phyloP scores from a whole-genome alignment of 2,797 vertebrate genomes.

The Tapirus indicus region DNA sequence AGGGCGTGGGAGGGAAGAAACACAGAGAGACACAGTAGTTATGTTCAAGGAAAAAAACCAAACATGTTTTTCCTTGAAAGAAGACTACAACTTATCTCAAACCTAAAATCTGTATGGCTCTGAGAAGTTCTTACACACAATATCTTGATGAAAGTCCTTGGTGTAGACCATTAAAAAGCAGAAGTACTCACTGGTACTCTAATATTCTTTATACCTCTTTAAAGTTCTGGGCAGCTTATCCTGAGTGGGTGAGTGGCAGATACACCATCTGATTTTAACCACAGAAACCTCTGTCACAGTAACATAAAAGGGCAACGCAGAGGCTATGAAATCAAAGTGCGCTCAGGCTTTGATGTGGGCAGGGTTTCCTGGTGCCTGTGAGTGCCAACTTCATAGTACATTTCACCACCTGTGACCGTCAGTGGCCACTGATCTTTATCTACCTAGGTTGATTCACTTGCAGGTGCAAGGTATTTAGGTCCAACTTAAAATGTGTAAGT shows the following conservation, averaged over 20 bases:
- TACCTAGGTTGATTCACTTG: constrained; percentile 12
- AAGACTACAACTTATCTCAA: constrained; percentile 20
- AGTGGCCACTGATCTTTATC: constrained; percentile 30
- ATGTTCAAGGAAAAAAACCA: background rate
- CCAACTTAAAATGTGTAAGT: background rate
- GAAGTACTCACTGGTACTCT: background rate
- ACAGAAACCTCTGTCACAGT: constrained; percentile 74
- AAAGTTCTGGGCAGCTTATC: constrained; percentile 57
- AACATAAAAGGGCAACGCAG: constrained; percentile 63
- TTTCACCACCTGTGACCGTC: constrained; percentile 38
- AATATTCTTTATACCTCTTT: background rate
- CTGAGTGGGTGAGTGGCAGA: constrained; percentile 43
- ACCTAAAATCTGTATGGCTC: background rate
- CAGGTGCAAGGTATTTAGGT: background rate
- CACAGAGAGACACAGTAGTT: background rate
- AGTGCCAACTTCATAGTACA: constrained; percentile 33
- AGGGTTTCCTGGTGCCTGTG: constrained; percentile 17
- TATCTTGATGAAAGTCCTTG: background rate
- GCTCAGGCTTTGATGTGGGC: constrained; percentile 77
- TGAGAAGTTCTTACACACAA: background rate
- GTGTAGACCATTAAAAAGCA: background rate
- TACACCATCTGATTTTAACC: constrained; percentile 68
- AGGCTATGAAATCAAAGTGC: constrained; percentile 67
- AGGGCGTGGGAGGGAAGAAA: constrained; percentile 8
- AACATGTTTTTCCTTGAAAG: constrained; percentile 39